Base-by-base conservation (phyloP, 2,113 vertebrate genomes). In the Alouatta palliata region DNA sequence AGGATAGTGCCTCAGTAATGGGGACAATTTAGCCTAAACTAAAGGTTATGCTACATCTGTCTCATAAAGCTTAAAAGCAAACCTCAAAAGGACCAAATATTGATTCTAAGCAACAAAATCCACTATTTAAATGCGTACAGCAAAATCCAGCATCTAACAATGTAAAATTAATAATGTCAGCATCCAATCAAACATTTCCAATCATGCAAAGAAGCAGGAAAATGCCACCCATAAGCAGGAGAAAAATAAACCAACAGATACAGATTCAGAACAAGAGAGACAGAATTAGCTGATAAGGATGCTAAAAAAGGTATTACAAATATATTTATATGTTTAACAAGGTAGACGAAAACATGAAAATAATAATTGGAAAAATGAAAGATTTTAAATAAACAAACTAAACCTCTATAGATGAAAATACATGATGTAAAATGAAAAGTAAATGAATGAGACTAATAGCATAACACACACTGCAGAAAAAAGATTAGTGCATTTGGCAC, bases 381-480 rank as follows among this genome's bases (percentile, higher is more conserved):
- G 64, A 17, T 73, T 91, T 16, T 40, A 68, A 92, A 32, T 68
- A 79, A 64, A 56, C 11, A 95, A 93, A 68, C n/a, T 61, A 49
- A 89, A 68, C 27, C 47, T 85, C 49, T 73, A 75, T 8, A 11
- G 90, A 19, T n/a, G n/a, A 96, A 97, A 35, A 54, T 45, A 54
- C 27, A n/a, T 21, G n/a, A 89, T 68, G 40, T 70, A 47, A 93
- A 87, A 83, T 90, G 40, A 87, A 96, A 89, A 82, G 12, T 75
- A 90, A 82, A 49, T 56, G 20, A 84, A 95, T 91, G 54, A 64
- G 56, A 56, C 77, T 80, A 94, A 77, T 21, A 80, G 56, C n/a
- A 68, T n/a, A 47, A 61, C 37, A 73, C 16, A 66, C 30, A 75
- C 54, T 30, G 7, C 25, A 90, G 45, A 32, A 56, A 40, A 52